Percentiles rank a stretch among this genome's conserved stretches.
Evolutionary conservation across 2,888 invertebrate species (phyloP).

Genomic region (Trichogramma dendrolimi): DNA sequence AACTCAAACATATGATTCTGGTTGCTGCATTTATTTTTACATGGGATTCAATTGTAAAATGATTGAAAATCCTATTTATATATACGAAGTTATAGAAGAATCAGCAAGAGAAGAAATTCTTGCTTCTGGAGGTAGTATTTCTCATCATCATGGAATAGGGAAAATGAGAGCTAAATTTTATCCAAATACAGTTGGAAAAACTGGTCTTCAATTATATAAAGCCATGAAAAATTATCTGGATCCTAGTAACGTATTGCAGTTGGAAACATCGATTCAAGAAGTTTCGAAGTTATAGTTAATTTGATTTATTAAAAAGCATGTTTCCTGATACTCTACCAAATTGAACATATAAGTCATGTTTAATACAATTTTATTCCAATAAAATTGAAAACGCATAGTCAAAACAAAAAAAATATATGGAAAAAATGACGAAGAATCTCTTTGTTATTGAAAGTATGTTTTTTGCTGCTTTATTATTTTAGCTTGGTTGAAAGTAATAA

Average conservation of each 20-base stretch:
- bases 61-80: constrained; percentile 65
- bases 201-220: constrained; percentile 72
- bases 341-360: too few species aligned
- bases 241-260: constrained; percentile 88
- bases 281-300: too few species aligned
- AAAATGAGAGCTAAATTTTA: constrained; percentile 89
- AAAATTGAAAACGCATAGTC: too few species aligned
- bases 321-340: background rate
- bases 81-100: constrained; percentile 84
- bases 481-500: too few species aligned
- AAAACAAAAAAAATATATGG: too few species aligned
- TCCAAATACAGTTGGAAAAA: constrained; percentile 73
- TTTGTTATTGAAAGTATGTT: too few species aligned
- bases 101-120: constrained; percentile 89
- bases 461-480: too few species aligned
- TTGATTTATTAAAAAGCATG: constrained; percentile 23
- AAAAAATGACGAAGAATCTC: too few species aligned
- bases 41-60: constrained; percentile 74
- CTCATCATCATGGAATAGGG: constrained; percentile 96
- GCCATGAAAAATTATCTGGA: constrained; percentile 86
- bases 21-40: constrained; percentile 94
- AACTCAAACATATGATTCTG: constrained; percentile 96
- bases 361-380: too few species aligned
- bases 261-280: constrained; percentile 64
- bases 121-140: constrained; percentile 84